Evolutionary conservation across 1,140 invertebrate genomes (phyloP).

Genomic region (Drosophila rufa): DNA sequence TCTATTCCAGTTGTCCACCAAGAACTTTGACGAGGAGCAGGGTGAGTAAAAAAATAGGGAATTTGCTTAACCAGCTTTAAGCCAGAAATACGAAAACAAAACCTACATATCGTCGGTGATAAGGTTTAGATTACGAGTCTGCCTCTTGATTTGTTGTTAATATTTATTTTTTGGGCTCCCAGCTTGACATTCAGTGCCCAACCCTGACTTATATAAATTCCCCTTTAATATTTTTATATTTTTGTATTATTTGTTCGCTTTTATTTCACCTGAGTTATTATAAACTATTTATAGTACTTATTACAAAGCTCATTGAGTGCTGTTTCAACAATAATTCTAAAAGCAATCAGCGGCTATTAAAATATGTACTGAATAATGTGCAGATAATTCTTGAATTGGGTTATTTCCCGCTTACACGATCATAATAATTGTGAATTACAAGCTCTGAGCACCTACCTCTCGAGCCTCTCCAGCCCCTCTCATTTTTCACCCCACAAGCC

Average conservation of each 20-base stretch:
- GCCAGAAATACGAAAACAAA: background rate
- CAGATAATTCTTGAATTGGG: background rate
- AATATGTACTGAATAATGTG: background rate
- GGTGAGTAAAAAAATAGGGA: constrained; percentile 86
- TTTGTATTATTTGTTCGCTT: background rate
- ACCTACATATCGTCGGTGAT: background rate
- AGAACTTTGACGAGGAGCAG: constrained; percentile 94
- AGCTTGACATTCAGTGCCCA: too few relatives aligned
- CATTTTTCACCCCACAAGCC: background rate
- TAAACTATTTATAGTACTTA: background rate
- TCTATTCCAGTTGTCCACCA: constrained; percentile 98
- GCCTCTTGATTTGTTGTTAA: too few relatives aligned
- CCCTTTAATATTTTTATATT: too few relatives aligned
- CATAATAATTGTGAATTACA: constrained; percentile 12
- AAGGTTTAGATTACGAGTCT: too few relatives aligned
- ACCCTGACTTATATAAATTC: too few relatives aligned
- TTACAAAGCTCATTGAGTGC: background rate
- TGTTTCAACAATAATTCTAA: background rate
- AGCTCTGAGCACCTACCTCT: background rate
- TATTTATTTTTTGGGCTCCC: too few relatives aligned
- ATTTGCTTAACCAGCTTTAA: background rate
- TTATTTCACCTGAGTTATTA: background rate
- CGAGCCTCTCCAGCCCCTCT: background rate
- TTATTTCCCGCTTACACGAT: constrained; percentile 5
- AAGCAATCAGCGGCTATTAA: background rate